These are phyloP conservation scores for Ametastegia equiseti DNA, from an alignment of 2,888 invertebrate species.

Conservation along the genomic window DNA sequence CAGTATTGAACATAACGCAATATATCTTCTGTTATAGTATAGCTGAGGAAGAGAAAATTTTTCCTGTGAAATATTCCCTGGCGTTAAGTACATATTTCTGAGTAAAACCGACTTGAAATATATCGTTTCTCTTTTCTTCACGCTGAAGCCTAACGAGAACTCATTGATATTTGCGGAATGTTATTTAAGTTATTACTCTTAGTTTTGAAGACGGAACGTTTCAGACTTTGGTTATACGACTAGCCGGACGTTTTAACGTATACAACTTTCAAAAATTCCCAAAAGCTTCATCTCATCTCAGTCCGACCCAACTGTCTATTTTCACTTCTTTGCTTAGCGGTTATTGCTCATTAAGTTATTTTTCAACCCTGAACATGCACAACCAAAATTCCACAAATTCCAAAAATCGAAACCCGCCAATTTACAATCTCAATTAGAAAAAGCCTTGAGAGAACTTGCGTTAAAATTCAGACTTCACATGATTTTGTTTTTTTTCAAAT, in stretches of 20 bases:
- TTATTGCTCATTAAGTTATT: not conserved
- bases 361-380: not conserved
- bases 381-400: too few relatives aligned
- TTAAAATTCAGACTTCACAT: too few relatives aligned
- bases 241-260: constrained; percentile 8
- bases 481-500: too few relatives aligned
- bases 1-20: too few relatives aligned
- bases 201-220: not conserved
- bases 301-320: not conserved
- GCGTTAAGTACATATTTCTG: not conserved
- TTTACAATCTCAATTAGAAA: too few relatives aligned
- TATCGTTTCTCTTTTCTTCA: too few relatives aligned
- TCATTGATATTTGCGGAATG: not conserved
- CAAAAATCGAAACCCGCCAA: too few relatives aligned
- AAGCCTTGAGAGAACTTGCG: too few relatives aligned
- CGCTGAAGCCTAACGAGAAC: too few relatives aligned
- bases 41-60: not conserved
- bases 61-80: not conserved
- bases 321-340: constrained; percentile 9
- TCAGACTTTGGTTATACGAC: not conserved
- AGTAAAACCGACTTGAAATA: not conserved
- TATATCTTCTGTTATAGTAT: too few relatives aligned
- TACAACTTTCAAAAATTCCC: not conserved
- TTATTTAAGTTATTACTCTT: constrained; percentile 14
- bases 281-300: constrained; percentile 1